Base-by-base conservation (phyloP, 1,140 invertebrate species). In the Drosophila pseudoobscura region DNA sequence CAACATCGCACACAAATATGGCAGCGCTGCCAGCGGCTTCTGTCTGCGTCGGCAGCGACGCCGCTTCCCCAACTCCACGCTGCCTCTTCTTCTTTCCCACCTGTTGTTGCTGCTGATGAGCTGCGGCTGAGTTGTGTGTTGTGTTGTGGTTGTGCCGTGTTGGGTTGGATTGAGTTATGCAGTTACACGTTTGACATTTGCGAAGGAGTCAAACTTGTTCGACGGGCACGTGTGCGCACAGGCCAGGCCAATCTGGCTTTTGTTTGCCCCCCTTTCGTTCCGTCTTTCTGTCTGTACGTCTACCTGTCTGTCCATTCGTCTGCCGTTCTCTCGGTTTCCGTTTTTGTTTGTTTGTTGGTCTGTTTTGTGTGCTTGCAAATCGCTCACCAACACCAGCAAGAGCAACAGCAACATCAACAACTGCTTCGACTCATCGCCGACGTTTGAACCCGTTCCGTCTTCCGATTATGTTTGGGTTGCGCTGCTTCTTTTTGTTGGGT, bases 201-300 rank as follows among this genome's bases (percentile, higher is more conserved):
- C 82, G 87, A 90, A 90, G 87, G 87, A 90, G 87, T 90, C 88
- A 90, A 90, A 90, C 87, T 90, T 79, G 87, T 90, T 90, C 87
- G 88, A 90, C 87, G 73, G 79, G 72, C 87, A 90, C 87, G 87
- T 90, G 87, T 79, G 73, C 63, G 56, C 55, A 39, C 35, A 35
- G 53, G 54, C 54, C 35, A 35, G 53, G 54, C 54, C 65, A 69
- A 69, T 46, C 53, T 31, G 39, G 35, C 68, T 76, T 89, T 89
- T 75, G 63, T 76, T 75, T 57, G 45, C 56, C 51, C 59, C 53
- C 46, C 47, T 44, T 17, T 26, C 43, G 6, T 41, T 20, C 31
- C 59, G 43, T 59, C 41, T 39, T 41, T 45, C 24, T 56, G 31
- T 20, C 60, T 39, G 35, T 45, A 47, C 24, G 52, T 45, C 52